Conservation (phyloP, 2,888 invertebrate species). For the Hipparchia sbordonii region DNA sequence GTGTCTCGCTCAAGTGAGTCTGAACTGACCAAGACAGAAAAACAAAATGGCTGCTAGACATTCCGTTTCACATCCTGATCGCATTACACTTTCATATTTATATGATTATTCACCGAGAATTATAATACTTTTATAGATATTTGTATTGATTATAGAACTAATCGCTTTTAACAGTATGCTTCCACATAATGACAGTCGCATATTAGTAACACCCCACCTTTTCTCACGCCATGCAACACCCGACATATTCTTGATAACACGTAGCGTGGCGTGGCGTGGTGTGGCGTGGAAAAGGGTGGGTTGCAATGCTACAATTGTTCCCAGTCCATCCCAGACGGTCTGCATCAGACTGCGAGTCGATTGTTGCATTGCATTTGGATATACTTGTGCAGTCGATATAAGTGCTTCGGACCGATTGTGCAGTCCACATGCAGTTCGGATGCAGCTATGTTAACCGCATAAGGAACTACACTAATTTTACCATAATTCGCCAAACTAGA, state of each 20-base stretch:
- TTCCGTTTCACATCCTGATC: background rate
- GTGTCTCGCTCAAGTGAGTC: no score
- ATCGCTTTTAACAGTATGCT: conserved; percentile 28
- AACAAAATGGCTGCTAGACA: no score
- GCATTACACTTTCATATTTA: conserved; percentile 28
- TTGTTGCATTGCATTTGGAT: no score
- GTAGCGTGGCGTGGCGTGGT: background rate
- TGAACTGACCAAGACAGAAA: no score
- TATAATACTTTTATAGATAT: conserved; percentile 34
- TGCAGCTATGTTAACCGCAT: no score
- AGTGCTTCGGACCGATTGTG: no score
- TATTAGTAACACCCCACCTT: background rate
- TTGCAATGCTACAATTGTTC: background rate
- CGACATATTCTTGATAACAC: background rate
- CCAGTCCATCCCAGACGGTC: background rate
- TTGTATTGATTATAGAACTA: conserved; percentile 25
- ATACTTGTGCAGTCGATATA: no score
- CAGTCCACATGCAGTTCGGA: no score
- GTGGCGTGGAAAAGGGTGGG: background rate
- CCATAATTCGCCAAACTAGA: no score
- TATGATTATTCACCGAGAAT: conserved; percentile 14
- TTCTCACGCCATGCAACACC: background rate
- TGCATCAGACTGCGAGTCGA: no score
- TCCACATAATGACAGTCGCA: conserved; percentile 2
- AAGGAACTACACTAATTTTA: no score